A percentile compares a stretch with the other conserved stretches of the same genome.
Conservation (phyloP, 2,888 invertebrate species). For the Epistrophe eligans region DNA sequence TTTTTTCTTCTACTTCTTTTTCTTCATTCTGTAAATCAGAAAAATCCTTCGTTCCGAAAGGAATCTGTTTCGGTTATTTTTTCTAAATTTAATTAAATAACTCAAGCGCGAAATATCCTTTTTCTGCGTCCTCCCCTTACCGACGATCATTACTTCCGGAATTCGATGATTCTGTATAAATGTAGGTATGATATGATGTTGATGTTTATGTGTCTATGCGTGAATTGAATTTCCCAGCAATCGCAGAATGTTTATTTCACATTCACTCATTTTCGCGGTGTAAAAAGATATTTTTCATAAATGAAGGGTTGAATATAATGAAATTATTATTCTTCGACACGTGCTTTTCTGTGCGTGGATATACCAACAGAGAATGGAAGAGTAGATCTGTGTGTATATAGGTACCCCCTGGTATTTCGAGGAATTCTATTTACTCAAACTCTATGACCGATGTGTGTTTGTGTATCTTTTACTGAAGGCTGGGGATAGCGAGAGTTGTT, state of each 20-base stretch:
- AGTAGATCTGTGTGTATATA: too few species aligned
- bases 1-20: conserved; percentile 2
- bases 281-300: conserved; percentile 36
- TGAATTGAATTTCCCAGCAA: conserved; percentile 68
- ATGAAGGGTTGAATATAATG: conserved; percentile 70
- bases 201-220: conserved; percentile 26
- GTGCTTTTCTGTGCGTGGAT: conserved; percentile 55
- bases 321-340: conserved; percentile 76
- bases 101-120: conserved; percentile 73
- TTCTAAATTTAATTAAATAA: conserved; percentile 74
- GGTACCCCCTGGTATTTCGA: conserved; percentile 36
- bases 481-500: background rate
- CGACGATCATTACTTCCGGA: conserved; percentile 18
- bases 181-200: too few species aligned
- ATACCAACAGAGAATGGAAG: background rate
- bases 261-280: conserved; percentile 59
- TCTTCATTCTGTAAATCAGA: conserved; percentile 16
- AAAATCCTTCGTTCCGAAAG: conserved; percentile 9
- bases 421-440: conserved; percentile 67
- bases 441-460: conserved; percentile 5
- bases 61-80: conserved; percentile 70
- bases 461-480: background rate
- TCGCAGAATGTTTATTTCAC: conserved; percentile 54
- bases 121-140: conserved; percentile 21
- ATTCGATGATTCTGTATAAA: conserved; percentile 52